phyloP scores from a whole-genome alignment of 30 jellyfish, hydroid and myxozoan species.

The Phacellophora camtschatica region DNA sequence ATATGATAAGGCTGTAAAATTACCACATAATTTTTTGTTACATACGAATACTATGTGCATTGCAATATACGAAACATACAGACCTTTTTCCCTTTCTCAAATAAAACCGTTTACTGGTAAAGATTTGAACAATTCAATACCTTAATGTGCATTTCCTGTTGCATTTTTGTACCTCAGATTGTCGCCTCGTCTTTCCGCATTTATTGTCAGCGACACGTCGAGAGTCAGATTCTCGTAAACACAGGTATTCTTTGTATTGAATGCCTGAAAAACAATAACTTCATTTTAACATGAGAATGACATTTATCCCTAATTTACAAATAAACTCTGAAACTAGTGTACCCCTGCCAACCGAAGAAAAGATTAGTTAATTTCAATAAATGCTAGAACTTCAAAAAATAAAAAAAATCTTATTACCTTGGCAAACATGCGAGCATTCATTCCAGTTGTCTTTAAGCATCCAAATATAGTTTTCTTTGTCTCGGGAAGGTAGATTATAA shows the following conservation, averaged over 20 bases:
- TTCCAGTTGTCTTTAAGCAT: constrained; percentile 69
- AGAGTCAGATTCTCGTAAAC: constrained; percentile 75
- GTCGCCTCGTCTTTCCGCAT: constrained; percentile 64
- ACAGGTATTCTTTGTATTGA: constrained; percentile 69
- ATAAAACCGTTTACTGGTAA: background rate
- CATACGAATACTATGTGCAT: too few species aligned
- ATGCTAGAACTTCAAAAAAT: too few species aligned
- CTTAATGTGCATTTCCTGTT: constrained; percentile 76
- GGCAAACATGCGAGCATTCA: constrained; percentile 78
- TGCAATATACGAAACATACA: too few species aligned
- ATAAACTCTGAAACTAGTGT: too few species aligned
- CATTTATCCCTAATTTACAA: background rate
- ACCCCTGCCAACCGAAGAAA: too few species aligned
- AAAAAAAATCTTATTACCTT: constrained; percentile 39
- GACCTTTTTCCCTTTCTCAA: background rate
- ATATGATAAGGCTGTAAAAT: too few species aligned
- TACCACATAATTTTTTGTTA: too few species aligned
- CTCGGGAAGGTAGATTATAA: constrained; percentile 74
- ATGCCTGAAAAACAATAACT: constrained; percentile 39
- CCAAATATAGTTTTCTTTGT: constrained; percentile 82
- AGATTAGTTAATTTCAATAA: too few species aligned
- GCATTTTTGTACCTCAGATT: constrained; percentile 67
- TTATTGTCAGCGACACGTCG: constrained; percentile 75
- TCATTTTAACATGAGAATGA: background rate
- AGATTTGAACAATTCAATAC: background rate